A percentile compares a stretch with the other conserved stretches of the same genome.
phyloP scores from a whole-genome alignment of 2,113 vertebrate species.

The Paramormyrops kingsleyae region DNA sequence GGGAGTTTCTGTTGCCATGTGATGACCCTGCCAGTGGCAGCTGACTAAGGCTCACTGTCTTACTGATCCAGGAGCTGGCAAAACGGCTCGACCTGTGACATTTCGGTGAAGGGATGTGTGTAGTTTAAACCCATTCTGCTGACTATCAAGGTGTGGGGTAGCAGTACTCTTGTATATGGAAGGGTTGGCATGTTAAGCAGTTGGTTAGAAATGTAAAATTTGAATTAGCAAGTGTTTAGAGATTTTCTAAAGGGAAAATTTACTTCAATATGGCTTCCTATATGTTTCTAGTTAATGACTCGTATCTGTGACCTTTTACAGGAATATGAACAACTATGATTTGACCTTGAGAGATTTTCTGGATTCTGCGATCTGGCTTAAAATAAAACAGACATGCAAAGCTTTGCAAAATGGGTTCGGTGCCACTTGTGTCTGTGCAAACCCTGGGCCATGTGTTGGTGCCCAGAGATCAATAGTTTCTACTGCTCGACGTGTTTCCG shows the following conservation, averaged over 20 bases:
- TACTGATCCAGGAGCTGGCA: not conserved
- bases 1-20: not conserved
- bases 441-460: not conserved
- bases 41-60: not conserved
- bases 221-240: not conserved
- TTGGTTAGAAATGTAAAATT: not conserved
- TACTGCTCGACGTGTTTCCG: not conserved
- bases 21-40: not conserved
- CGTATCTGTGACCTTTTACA: not conserved
- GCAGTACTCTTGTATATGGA: not conserved
- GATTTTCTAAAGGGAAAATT: not conserved
- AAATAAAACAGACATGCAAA: not conserved
- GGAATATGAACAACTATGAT: not conserved
- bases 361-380: not conserved
- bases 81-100: not conserved
- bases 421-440: not conserved
- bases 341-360: not conserved
- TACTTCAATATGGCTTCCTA: not conserved
- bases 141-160: not conserved
- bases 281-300: not conserved
- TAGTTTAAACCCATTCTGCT: not conserved
- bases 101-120: not conserved
- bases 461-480: not conserved
- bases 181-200: not conserved
- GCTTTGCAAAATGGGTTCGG: not conserved